These are phyloP conservation scores for Salminus brasiliensis DNA, from an alignment of 2,113 vertebrate genomes.

Conservation along the genomic window DNA sequence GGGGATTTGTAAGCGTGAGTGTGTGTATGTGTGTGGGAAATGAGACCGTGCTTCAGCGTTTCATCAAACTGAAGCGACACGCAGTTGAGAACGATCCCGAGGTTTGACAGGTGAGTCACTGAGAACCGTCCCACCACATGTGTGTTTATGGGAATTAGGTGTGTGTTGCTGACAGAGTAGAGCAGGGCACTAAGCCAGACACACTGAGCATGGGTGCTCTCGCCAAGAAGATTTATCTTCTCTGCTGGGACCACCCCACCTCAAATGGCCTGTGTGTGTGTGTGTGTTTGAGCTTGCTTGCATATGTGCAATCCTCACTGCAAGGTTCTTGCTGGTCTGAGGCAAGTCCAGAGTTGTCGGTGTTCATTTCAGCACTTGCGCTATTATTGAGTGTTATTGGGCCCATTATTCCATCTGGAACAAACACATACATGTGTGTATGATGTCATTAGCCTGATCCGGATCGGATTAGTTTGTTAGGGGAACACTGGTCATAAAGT, in stretches of 20 bases:
- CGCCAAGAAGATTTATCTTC: not conserved
- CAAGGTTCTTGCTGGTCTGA: not conserved
- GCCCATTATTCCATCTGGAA: not conserved
- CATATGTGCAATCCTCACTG: not conserved
- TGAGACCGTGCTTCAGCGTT: not conserved
- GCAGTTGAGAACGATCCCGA: not conserved
- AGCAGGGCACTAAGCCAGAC: not conserved
- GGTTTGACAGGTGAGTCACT: slow-evolving; percentile 8
- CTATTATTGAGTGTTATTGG: no score
- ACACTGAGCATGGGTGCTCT: not conserved
- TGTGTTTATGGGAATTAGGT: slow-evolving; percentile 10
- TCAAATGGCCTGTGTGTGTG: slow-evolving; percentile 6
- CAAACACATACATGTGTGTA: not conserved
- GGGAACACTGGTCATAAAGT: no score
- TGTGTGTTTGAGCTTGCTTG: not conserved
- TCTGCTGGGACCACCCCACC: not conserved
- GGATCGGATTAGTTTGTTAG: no score
- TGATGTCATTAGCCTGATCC: not conserved
- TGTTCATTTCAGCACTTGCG: no score
- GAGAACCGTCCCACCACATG: not conserved
- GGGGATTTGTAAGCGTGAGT: slow-evolving; percentile 27
- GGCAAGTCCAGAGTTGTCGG: no score
- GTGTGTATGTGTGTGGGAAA: not conserved
- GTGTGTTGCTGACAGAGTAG: slow-evolving; percentile 10
- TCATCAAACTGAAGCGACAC: not conserved